Conservation (phyloP, 1,140 invertebrate species). For the Neoseiulus cucumeris region DNA sequence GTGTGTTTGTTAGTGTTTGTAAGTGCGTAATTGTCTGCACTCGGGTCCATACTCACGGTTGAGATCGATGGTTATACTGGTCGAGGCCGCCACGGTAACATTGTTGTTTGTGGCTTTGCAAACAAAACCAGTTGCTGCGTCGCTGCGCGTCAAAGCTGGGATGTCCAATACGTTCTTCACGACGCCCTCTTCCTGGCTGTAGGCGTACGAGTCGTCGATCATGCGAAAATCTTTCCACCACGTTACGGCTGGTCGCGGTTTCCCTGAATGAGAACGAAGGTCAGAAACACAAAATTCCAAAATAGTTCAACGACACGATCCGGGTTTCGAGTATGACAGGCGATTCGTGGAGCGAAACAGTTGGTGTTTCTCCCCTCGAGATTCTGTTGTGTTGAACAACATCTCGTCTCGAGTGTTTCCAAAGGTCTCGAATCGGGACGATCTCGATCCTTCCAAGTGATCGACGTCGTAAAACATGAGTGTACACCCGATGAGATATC, state of each 20-base stretch:
- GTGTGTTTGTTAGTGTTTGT: background rate
- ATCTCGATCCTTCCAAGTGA: no score
- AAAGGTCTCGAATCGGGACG: no score
- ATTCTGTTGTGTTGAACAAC: no score
- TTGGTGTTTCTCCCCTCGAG: no score
- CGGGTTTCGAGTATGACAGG: no score
- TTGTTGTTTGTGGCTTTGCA: conserved; percentile 65
- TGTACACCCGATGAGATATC: no score
- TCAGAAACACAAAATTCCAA: background rate
- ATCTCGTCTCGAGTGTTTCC: no score
- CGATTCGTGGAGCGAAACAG: no score
- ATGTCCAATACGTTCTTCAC: conserved; percentile 38
- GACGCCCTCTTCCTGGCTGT: conserved; percentile 28
- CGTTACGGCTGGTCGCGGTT: conserved; percentile 51
- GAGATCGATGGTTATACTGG: conserved; percentile 24
- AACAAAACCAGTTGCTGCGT: conserved; percentile 53
- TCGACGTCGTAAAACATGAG: no score
- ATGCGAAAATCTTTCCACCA: conserved; percentile 58
- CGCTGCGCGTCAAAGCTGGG: conserved; percentile 37
- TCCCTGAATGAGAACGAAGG: conserved; percentile 36
- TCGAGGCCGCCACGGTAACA: conserved; percentile 42
- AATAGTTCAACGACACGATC: no score
- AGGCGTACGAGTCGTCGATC: conserved; percentile 41
- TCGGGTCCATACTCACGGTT: conserved; percentile 16
- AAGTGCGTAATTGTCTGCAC: no score